Base-by-base conservation (phyloP, 2,113 vertebrate genomes). In the Spheniscus mendiculus region DNA sequence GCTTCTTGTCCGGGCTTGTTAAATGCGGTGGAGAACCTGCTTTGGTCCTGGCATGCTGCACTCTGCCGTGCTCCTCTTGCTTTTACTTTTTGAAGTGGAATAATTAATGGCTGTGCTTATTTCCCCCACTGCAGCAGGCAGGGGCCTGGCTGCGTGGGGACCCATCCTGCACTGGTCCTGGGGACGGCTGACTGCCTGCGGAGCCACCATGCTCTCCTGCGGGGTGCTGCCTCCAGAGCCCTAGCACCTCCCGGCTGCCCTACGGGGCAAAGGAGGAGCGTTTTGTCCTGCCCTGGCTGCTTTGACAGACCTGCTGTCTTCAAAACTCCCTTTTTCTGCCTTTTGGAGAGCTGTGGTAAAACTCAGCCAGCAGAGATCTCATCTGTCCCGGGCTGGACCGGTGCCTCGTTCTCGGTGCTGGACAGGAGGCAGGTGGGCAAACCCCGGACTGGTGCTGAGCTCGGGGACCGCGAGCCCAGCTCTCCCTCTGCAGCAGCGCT, bases 351-450 rank as follows among this genome's bases (percentile, higher is more conserved):
- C 72, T 74, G 25, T 56, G 59, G 40, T 90, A 30, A 42, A 36
- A 40, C 27, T 81, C 30, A 15, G 53, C 15, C 23, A n/a, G 18
- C 1, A 2, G 50, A 2, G 3, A 45, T 79, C 32, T 83, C 30
- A 3, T 49, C 49, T 55, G 71, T 21, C 44, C 34, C 0, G 0
- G n/a, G 19, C 38, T 62, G 69, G n/a, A 20, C n/a, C 47, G 23
- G 49, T 0, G 0, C 20, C 38, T 38, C 0, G 0, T 53, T n/a
- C 36, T 44, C 0, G 0, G 9, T 49, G 45, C 36, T 13, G 47
- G 20, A 27, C 1, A 1, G 36, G 56, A 44, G 29, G 73, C 15
- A 40, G 34, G 18, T 0, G 9, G 34, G 36, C 16, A 17, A 47
- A 25, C 27, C 50, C 30, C 2, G 8, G 47, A 29, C 55, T 29